Evolutionary conservation across 2,113 vertebrate genomes (phyloP), one percentile per base, ranked within the genome.

Genomic region (Oenanthe melanoleuca): DNA sequence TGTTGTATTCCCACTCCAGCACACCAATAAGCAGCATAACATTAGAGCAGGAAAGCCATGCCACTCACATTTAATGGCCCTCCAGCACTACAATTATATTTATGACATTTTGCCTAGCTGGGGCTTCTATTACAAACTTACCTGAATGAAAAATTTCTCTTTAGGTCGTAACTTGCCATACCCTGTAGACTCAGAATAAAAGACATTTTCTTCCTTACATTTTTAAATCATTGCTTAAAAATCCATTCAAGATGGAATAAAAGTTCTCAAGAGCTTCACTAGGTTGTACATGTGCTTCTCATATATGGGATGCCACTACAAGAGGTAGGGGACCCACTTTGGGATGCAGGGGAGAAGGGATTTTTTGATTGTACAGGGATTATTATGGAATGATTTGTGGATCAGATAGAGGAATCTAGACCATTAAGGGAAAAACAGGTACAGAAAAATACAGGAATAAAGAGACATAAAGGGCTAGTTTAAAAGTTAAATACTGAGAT

Each of bases 271-370:
- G 17, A 70, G 9, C 22, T 86, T 86, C 24, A 37, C 11, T 72
- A n/a, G 5, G 3, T 5, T 56, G 15, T 9, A 1, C n/a, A 20
- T 31, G 18, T 16, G 8, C 12, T 53, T 66, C 16, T 42, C 3
- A 12, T 8, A 28, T 0, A 3, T 3, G 7, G 7, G 3, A 7
- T 5, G 2, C 1, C 31, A 45, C 9, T 53, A n/a, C 6, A 6
- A 57, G 37, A 9, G 5, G 2, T 19, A 57, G 2, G 4, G 2
- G 1, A 14, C 12, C 37, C 2, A 28, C 5, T 13, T 8, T 40
- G 4, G 4, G 12, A 25, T 37, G 12, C 3, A 34, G 16, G 5
- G 7, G 2, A 53, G 45, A 12, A 74, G 6, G 8, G 2, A 17
- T 11, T 61, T 78, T 49, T 28, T 44, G 20, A 38, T 24, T 71